Conservation (phyloP, 2,113 vertebrate species). For the Budorcas taxicolor region DNA sequence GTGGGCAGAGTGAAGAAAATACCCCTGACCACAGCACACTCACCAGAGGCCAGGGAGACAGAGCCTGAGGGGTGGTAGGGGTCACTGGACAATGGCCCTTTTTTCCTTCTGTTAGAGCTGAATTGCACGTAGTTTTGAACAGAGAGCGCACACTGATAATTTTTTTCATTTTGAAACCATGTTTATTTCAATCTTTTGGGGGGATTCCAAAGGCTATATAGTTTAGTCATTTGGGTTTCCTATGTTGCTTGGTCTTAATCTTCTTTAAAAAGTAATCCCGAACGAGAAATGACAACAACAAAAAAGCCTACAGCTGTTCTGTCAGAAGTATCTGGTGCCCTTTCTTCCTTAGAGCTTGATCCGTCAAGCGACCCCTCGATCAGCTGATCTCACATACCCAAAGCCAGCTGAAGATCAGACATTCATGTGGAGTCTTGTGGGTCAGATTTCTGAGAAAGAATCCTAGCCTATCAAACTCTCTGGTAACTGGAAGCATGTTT, state of each 20-base stretch:
- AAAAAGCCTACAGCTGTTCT: not conserved
- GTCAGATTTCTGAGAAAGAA: not conserved
- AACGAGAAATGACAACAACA: not conserved
- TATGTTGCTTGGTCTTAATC: not conserved
- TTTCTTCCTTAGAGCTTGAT: not conserved
- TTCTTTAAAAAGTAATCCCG: slow-evolving; percentile 37
- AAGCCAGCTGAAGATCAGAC: not conserved
- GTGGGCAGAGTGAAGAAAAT: not conserved
- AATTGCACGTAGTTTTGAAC: not conserved
- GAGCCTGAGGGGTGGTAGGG: too few relatives aligned
- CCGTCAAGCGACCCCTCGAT: not conserved
- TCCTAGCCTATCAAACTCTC: not conserved
- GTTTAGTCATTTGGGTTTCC: not conserved
- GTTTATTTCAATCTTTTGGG: not conserved
- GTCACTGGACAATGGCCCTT: too few relatives aligned
- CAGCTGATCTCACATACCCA: not conserved
- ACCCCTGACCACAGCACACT: not conserved
- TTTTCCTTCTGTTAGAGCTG: not conserved
- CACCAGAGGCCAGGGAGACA: not conserved
- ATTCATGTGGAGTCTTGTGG: too few relatives aligned
- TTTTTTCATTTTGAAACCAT: not conserved
- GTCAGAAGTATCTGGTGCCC: not conserved
- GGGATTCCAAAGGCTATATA: slow-evolving; percentile 19
- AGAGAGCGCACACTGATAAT: not conserved
- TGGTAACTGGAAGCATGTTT: not conserved